Evolutionary conservation across 2,888 invertebrate species (phyloP).

Genomic region (Poecilobothrus nobilitatus): DNA sequence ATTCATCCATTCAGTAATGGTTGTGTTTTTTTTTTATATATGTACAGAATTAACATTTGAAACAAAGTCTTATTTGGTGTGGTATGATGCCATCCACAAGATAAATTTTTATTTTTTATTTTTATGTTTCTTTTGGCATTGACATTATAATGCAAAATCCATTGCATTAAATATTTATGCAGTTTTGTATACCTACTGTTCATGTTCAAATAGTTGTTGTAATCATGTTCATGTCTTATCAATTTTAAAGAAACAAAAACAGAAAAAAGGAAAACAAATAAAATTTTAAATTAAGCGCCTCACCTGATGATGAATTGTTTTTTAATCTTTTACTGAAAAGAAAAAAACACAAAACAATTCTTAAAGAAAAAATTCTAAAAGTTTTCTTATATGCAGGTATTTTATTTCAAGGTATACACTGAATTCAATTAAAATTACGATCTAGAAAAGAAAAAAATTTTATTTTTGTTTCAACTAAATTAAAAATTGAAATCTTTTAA

Average conservation of each 20-base stretch:
- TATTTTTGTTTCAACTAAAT: background rate
- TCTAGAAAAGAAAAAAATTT: background rate
- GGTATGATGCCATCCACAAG: slow-evolving; percentile 6
- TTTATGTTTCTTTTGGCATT: background rate
- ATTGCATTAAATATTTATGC: background rate
- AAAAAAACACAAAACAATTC: background rate
- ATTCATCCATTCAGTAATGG: background rate
- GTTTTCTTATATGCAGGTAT: background rate
- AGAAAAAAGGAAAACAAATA: background rate
- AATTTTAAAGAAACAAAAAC: background rate
- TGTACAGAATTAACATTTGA: no score
- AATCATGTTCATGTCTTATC: background rate
- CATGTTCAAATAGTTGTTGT: background rate
- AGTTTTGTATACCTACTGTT: background rate
- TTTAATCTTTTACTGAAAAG: no score
- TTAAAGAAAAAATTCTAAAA: background rate
- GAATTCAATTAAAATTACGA: background rate
- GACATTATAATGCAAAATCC: slow-evolving; percentile 2
- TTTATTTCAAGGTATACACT: background rate
- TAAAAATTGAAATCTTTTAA: background rate
- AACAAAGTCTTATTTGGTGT: background rate
- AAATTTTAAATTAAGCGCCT: background rate
- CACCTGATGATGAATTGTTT: background rate
- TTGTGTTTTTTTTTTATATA: no score
- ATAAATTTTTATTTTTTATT: background rate